Evolutionary conservation across 2,888 invertebrate species (phyloP).

Genomic region (Ophion obscuratus): DNA sequence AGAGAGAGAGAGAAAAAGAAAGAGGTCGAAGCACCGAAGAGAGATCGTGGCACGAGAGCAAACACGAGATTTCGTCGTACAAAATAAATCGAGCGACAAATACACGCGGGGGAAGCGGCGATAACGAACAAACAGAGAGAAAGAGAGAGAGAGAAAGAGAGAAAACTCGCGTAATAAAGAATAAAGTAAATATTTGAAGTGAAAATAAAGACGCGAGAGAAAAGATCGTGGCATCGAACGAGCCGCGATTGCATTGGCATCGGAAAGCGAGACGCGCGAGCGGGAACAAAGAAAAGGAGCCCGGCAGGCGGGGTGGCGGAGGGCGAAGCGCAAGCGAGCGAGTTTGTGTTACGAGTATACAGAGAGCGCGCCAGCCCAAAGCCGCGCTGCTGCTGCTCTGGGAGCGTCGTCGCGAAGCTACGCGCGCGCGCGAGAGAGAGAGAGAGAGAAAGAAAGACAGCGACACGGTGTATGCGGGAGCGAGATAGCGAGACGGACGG

Average conservation of each 20-base stretch:
- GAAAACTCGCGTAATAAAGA: neutral
- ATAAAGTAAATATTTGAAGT: slow-evolving; percentile 3
- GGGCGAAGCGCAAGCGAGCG: slow-evolving; percentile 15
- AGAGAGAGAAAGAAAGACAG: slow-evolving; percentile 47
- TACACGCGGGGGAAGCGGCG: neutral
- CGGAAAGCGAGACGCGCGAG: slow-evolving; percentile 17
- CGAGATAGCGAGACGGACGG: slow-evolving; percentile 23
- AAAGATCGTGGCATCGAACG: slow-evolving; percentile 9
- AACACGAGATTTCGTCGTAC: neutral
- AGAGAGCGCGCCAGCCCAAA: slow-evolving; percentile 29
- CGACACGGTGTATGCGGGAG: slow-evolving; percentile 9
- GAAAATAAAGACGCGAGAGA: neutral
- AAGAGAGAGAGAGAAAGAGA: neutral
- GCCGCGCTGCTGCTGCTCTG: slow-evolving; percentile 10
- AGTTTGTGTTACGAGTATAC: slow-evolving; percentile 26
- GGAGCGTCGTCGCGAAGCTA: slow-evolving; percentile 5
- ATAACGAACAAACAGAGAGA: slow-evolving; percentile 9
- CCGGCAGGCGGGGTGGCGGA: neutral
- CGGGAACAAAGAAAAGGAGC: slow-evolving; percentile 26
- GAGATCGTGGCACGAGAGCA: neutral
- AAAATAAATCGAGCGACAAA: neutral
- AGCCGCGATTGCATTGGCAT: slow-evolving; percentile 1
- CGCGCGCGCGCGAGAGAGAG: slow-evolving; percentile 28
- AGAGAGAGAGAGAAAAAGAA: too few relatives aligned
- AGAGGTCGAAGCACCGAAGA: neutral